Base-by-base conservation (phyloP, 1,140 invertebrate species). In the Zaprionus ghesquierei region DNA sequence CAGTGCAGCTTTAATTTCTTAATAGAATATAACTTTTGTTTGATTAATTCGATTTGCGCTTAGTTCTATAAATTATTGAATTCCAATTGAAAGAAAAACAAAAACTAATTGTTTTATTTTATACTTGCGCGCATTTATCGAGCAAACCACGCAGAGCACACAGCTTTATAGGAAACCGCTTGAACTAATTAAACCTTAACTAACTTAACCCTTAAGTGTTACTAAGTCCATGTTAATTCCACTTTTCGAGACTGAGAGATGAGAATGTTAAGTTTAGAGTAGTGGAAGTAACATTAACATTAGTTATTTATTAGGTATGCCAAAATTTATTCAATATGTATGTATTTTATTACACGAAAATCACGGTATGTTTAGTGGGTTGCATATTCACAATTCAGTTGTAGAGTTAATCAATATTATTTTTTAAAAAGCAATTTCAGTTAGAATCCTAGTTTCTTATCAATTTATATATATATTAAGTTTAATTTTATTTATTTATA, bases 61-160 rank as follows among this genome's bases (percentile, higher is more conserved):
- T 2, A 41, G 2, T 41, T 15, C 5, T 15, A 15, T 2, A 41
- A 5, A 15, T 15, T 41, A 15, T n/a, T 0, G n/a, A 8, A 15
- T 41, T 15, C 5, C 6, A 41, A 41, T 41, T 0, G 5, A 41
- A 41, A 41, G 1, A 8, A 1, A 41, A n/a, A 6, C n/a, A 13
- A 38, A 41, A 18, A 18, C 2, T 8, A 41, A 2, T 41, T 1
- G n/a, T 8, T 38, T 15, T 38, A 5, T 2, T 41, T 41, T 15
- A 41, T 9, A 15, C 2, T 38, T 33, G 4, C 10, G 13, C 13
- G 35, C n/a, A 38, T n/a, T n/a, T 6, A 38, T 35, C 22, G 27
- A 44, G 62, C 62, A 44, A 44, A n/a, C 10, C 35, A 41, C 50
- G 62, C 62, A 22, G 50, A 33, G 41, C 38, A 58, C 31, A 35